Conservation (phyloP, 2,888 invertebrate species). For the Autographa pulchrina region DNA sequence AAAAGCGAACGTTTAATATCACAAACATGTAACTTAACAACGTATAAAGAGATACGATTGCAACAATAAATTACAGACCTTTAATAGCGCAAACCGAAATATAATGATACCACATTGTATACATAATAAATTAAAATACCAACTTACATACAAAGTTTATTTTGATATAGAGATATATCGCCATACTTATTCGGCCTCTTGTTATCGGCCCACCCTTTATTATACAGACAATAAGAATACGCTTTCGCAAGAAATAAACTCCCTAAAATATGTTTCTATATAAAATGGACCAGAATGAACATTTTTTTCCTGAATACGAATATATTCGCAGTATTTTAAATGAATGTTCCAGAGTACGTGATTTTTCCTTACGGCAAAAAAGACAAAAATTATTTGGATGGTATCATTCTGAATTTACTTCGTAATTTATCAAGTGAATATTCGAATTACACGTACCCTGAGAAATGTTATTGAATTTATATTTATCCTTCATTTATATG, state of each 20-base stretch:
- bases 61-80: conserved; percentile 1
- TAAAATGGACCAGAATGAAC: conserved; percentile 33
- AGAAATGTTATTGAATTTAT: background rate
- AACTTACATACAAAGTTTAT: conserved; percentile 30
- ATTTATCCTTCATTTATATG: background rate
- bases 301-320: conserved; percentile 32
- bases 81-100: background rate
- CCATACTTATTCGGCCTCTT: conserved; percentile 53
- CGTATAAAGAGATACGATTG: background rate
- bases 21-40: background rate
- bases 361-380: background rate
- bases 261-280: conserved; percentile 31
- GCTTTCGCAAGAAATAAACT: conserved; percentile 47
- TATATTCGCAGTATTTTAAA: conserved; percentile 1
- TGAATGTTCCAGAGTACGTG: conserved; percentile 1
- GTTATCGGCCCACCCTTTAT: conserved; percentile 54
- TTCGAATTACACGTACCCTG: background rate
- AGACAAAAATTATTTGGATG: background rate
- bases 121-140: conserved; percentile 20
- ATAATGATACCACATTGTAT: background rate
- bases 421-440: conserved; percentile 1
- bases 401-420: background rate
- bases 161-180: conserved; percentile 42
- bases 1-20: background rate
- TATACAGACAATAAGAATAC: conserved; percentile 45